Evolutionary conservation across 2,888 invertebrate genomes (phyloP), one percentile per base, ranked within the genome.

Genomic region (Imbricaverruca yamaguchii): DNA sequence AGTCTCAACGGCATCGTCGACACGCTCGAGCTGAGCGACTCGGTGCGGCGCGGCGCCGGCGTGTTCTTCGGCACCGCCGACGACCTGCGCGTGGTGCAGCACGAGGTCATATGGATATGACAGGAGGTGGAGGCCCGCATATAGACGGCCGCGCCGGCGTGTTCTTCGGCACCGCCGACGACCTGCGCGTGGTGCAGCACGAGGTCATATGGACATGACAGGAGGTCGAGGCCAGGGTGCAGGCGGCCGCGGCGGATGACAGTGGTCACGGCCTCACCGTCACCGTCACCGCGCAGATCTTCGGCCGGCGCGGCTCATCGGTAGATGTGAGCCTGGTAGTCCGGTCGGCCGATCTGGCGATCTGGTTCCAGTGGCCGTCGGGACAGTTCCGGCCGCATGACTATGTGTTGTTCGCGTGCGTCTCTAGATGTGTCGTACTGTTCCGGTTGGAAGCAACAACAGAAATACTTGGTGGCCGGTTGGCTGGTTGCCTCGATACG

Each of bases 121-220:
- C 74, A 53, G 53, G 74, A 65, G 65, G n/a, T 65, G 65, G 39
- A 69, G 39, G 39, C 39, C 18, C 39, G 39, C 39, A 69, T 69
- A 11, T 69, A 69, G 69, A 7, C 59, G 59, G 59, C 59, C 39
- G 39, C 39, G 39, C 2, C 39, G 39, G 39, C 39, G 39, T 39
- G 13, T 74, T 74, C 74, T 74, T 74, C 74, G 53, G 53, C 18
- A 55, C 21, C 55, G 53, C 23, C 21, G 55, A 12, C 21, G 53
- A 53, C 53, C 53, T 53, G 53, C 15, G 21, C 21, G 18, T 74
- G 21, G 55, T 74, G 21, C 74, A 74, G 55, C 53, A 55, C 21
- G 74, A 74, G 21, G 74, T 74, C 21, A 53, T 74, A 9, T 74
- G 74, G 74, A 74, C 55, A 13, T 74, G 74, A 74, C 74, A 53